Evolutionary conservation across 2,888 invertebrate genomes (phyloP).

Genomic region (Lysandra bellargus): DNA sequence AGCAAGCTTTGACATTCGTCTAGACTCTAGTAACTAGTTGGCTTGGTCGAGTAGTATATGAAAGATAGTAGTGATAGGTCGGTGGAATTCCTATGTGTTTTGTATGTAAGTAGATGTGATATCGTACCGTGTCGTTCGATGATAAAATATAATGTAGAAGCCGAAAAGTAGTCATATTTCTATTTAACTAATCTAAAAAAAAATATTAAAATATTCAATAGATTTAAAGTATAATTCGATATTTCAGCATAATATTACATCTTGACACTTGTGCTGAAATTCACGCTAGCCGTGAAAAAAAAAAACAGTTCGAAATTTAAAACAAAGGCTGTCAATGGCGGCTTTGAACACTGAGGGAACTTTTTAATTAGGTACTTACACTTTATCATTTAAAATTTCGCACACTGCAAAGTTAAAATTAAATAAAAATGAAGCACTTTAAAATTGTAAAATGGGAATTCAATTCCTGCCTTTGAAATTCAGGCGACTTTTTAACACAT

Average conservation of each 20-base stretch:
- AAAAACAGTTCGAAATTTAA: conserved; percentile 4
- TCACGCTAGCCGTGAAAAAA: background rate
- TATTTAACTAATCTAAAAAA: too few species aligned
- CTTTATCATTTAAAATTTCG: conserved; percentile 12
- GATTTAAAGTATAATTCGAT: background rate
- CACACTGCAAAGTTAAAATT: conserved; percentile 6
- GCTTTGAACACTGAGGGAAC: background rate
- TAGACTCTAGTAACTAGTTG: too few species aligned
- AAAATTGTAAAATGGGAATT: background rate
- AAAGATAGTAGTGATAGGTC: too few species aligned
- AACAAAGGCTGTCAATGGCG: conserved; percentile 10
- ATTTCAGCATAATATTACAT: background rate
- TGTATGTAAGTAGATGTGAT: too few species aligned
- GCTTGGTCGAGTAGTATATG: too few species aligned
- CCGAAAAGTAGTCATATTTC: too few species aligned
- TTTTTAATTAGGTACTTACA: conserved; percentile 25
- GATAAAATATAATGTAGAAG: too few species aligned
- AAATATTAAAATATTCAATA: too few species aligned
- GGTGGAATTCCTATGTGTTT: too few species aligned
- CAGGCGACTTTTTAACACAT: background rate
- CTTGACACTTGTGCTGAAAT: background rate
- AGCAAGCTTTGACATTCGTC: too few species aligned
- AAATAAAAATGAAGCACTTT: background rate
- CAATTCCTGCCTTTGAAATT: background rate
- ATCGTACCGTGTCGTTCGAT: too few species aligned